Conservation (phyloP, 1,140 invertebrate genomes). For the Drosophila grimshawi region DNA sequence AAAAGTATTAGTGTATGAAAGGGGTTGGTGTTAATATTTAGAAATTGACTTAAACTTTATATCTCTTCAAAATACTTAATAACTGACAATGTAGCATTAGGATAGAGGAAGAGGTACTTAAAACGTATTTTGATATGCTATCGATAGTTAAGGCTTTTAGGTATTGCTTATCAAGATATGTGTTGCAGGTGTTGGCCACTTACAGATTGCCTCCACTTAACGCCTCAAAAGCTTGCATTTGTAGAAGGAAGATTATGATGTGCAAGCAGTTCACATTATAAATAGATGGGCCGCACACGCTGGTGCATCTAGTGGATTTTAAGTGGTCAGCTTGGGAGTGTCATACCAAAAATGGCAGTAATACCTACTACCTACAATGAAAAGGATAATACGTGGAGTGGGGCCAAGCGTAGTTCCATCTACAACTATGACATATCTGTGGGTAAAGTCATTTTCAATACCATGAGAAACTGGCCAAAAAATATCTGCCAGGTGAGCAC, state of each 20-base stretch:
- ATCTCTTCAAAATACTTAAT: not conserved
- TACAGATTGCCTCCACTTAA: slow-evolving; percentile 57
- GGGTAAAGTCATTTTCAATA: slow-evolving; percentile 58
- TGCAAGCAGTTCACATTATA: slow-evolving; percentile 43
- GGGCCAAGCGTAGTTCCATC: slow-evolving; percentile 58
- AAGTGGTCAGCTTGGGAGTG: not conserved
- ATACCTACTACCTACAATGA: slow-evolving; percentile 64
- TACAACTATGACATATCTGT: slow-evolving; percentile 64
- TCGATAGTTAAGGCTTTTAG: slow-evolving; percentile 17
- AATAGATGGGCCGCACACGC: slow-evolving; percentile 45
- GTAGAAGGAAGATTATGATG: slow-evolving; percentile 13
- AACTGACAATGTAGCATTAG: not conserved
- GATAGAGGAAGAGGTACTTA: slow-evolving; percentile 2
- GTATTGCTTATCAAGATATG: slow-evolving; percentile 41
- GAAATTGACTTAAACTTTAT: not conserved
- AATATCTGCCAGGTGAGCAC: slow-evolving; percentile 64
- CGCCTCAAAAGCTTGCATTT: slow-evolving; percentile 37
- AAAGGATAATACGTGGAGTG: slow-evolving; percentile 74
- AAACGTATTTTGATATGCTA: slow-evolving; percentile 6
- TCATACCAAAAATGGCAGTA: slow-evolving; percentile 51
- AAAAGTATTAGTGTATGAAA: too few relatives aligned
- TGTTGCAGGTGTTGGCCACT: slow-evolving; percentile 55
- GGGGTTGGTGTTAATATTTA: not conserved
- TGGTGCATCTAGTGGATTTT: slow-evolving; percentile 9
- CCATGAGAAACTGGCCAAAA: slow-evolving; percentile 68